These are phyloP conservation scores for Typhlomys cinereus DNA, from an alignment of 2,113 vertebrate genomes.

Conservation along the genomic window DNA sequence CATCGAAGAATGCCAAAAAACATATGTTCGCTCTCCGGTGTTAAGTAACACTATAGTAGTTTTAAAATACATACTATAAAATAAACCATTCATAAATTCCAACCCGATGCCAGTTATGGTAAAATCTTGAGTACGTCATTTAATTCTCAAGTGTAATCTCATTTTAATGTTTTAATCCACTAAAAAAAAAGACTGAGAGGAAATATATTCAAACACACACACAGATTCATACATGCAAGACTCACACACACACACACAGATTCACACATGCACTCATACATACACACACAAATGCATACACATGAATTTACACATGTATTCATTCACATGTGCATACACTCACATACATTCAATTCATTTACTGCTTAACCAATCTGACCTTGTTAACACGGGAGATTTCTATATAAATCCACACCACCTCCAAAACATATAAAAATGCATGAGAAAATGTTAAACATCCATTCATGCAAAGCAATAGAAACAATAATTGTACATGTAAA, in stretches of 20 bases:
- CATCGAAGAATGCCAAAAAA: constrained; percentile 63
- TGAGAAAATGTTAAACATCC: neutral
- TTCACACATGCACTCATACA: neutral
- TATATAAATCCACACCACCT: constrained; percentile 29
- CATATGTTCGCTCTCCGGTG: constrained; percentile 58
- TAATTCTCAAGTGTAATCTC: constrained; percentile 53
- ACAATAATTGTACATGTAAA: neutral
- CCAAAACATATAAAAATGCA: neutral
- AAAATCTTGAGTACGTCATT: constrained; percentile 63
- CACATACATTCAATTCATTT: neutral
- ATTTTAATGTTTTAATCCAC: constrained; percentile 55
- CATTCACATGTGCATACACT: neutral
- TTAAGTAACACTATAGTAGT: constrained; percentile 52
- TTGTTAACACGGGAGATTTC: neutral
- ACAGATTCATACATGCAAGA: too few species aligned
- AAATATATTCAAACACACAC: constrained; percentile 20
- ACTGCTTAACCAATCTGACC: constrained; percentile 21
- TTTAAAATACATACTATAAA: constrained; percentile 59
- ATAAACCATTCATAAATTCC: constrained; percentile 77
- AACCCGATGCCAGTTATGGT: constrained; percentile 61
- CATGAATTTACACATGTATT: neutral
- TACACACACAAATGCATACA: neutral
- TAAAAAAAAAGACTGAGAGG: neutral
- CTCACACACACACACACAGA: neutral
- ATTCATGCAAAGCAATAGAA: neutral